Evolutionary conservation across 2,797 vertebrate species (phyloP), one percentile per base, ranked within the genome.

Genomic region (Sebastes umbrosus): DNA sequence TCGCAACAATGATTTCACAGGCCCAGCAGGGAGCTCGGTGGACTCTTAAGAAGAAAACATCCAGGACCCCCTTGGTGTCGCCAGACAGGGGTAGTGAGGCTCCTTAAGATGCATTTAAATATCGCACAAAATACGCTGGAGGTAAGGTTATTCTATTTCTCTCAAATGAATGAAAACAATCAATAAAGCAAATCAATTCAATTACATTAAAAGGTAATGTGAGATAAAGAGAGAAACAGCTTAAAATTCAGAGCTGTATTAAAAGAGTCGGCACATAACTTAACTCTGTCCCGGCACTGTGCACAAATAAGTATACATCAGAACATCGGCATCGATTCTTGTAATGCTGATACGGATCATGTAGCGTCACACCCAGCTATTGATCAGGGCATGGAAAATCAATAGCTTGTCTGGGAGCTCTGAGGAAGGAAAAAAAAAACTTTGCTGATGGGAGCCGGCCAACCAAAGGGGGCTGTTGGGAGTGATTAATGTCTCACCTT

Each of bases 401-500:
- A 90, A 96, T 96, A 92, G 79, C 89, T 89, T 89, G 92, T 95
- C 94, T 96, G 86, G 87, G 73, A 91, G 85, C 90, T 93, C 77
- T 46, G 80, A 87, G 78, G 82, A 83, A 92, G 85, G 85, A 90
- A 89, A 92, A 93, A 90, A 90, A 89, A 92, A 93, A 84, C 86
- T 84, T 90, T 93, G 70, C 89, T 93, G 92, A 93, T 84, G 69
- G 91, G 87, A 90, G 80, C 7, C 67, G 87, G 90, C 85, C 75
- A 91, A 93, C 90, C 87, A 87, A 88, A 65, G 80, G 75, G 65
- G 32, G 79, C 66, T 87, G 85, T 54, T 83, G 79, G 82, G 82
- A 83, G 92, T 90, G 89, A 88, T 79, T 90, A 87, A 85, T 92
- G 84, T 69, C 94, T 97, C 94, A 99, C 99, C 97, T 99, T 99